phyloP scores from a whole-genome alignment of 2,113 vertebrate species.

The Trogon melanurus region DNA sequence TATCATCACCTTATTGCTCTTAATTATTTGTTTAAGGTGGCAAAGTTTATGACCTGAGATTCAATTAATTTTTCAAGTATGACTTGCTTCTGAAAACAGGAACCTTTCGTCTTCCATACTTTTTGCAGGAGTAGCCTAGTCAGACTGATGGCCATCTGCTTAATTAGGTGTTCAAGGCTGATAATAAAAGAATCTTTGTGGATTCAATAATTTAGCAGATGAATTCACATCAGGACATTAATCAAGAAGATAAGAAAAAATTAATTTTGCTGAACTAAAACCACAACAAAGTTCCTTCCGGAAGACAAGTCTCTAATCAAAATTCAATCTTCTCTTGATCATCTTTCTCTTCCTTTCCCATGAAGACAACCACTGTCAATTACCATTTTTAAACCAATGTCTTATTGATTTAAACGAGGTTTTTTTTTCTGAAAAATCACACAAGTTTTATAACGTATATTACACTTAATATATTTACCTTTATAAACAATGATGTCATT shows the following conservation, averaged over 20 bases:
- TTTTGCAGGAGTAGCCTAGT: not conserved
- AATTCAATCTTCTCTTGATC: not conserved
- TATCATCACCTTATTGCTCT: not conserved
- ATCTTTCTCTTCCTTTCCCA: not conserved
- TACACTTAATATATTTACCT: slow-evolving; percentile 68
- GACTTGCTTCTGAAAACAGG: not conserved
- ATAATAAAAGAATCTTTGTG: not conserved
- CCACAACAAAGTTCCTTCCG: not conserved
- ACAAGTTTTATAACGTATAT: not conserved
- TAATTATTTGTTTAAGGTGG: not conserved
- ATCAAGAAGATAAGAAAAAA: not conserved
- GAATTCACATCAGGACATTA: not conserved
- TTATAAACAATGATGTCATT: slow-evolving; percentile 84
- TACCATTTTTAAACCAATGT: not conserved
- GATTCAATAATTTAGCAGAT: not conserved
- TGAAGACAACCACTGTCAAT: not conserved
- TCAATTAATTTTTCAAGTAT: not conserved
- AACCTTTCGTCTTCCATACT: not conserved
- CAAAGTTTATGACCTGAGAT: not conserved
- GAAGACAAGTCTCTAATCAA: not conserved
- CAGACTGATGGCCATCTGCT: not conserved
- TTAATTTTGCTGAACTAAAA: not conserved
- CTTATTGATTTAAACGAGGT: not conserved
- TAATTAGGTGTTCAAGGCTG: not conserved
- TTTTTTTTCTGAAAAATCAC: not conserved